A percentile compares a stretch with the other conserved stretches of the same genome.
phyloP scores from a whole-genome alignment of 2,113 vertebrate species.

The Spea bombifrons region DNA sequence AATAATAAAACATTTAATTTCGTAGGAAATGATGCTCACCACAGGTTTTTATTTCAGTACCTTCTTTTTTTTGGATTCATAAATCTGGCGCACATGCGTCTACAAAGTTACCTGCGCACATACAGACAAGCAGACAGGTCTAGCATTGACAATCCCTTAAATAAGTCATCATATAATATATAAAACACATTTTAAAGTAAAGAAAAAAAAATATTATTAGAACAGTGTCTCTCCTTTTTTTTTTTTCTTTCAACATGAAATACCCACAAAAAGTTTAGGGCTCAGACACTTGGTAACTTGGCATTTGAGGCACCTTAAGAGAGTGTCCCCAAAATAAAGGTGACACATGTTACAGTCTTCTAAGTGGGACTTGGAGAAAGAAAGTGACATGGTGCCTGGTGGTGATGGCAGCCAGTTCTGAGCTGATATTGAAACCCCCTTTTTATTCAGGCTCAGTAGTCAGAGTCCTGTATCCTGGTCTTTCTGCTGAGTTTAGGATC shows the following conservation, averaged over 20 bases:
- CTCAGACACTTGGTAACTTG: conserved; percentile 59
- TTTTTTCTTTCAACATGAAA: conserved; percentile 73
- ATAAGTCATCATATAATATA: conserved; percentile 96
- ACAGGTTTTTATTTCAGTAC: conserved; percentile 77
- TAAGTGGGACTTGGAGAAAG: conserved; percentile 56
- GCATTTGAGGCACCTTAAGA: conserved; percentile 61
- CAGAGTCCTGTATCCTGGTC: conserved; percentile 60
- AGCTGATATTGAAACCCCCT: neutral
- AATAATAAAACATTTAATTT: neutral
- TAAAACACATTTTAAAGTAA: conserved; percentile 77
- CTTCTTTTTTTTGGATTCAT: conserved; percentile 71
- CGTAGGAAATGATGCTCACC: conserved; percentile 67
- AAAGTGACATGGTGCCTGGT: conserved; percentile 56
- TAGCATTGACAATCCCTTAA: conserved; percentile 84
- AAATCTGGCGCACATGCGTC: conserved; percentile 77
- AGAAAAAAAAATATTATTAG: conserved; percentile 76
- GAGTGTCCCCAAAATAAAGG: conserved; percentile 57
- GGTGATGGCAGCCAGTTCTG: conserved; percentile 59
- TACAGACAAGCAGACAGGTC: conserved; percentile 83
- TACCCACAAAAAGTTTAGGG: conserved; percentile 70
- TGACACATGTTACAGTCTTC: conserved; percentile 52
- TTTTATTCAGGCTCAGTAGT: conserved; percentile 62
- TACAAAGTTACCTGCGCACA: conserved; percentile 83
- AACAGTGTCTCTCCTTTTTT: conserved; percentile 71
- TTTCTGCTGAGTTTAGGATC: conserved; percentile 52